Evolutionary conservation across 2,113 vertebrate genomes (phyloP).

Genomic region (Neotoma lepida): DNA sequence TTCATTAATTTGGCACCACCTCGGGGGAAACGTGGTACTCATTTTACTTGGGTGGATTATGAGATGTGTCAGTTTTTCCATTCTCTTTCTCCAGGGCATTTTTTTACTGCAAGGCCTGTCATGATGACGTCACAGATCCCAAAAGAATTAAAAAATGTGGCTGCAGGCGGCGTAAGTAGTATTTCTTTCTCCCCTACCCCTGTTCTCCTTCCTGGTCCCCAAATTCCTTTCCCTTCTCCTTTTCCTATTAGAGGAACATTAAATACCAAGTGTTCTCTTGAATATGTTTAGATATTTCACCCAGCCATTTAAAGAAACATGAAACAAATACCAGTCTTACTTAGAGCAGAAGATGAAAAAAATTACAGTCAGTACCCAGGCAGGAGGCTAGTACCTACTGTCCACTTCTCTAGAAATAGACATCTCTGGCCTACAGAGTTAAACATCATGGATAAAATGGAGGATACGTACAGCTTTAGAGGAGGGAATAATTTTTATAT

Average conservation of each 20-base stretch:
- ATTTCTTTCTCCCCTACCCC: constrained; percentile 71
- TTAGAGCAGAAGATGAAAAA: constrained; percentile 54
- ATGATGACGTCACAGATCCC: constrained; percentile 98
- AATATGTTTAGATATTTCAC: constrained; percentile 76
- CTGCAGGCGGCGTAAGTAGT: constrained; percentile 98
- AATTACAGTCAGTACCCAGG: neutral
- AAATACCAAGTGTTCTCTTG: constrained; percentile 76
- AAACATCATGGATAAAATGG: neutral
- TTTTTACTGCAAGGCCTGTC: constrained; percentile 99
- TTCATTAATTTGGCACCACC: constrained; percentile 85
- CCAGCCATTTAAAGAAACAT: constrained; percentile 65
- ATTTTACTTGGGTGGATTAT: constrained; percentile 85
- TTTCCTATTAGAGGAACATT: constrained; percentile 68
- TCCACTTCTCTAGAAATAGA: neutral
- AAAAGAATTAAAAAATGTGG: constrained; percentile 99
- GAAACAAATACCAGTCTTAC: constrained; percentile 59
- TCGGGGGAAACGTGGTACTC: constrained; percentile 81
- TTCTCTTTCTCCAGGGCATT: constrained; percentile 91
- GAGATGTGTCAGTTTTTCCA: constrained; percentile 84
- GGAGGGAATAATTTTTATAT: neutral
- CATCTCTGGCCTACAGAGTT: neutral
- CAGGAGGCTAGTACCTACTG: neutral
- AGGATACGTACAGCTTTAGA: neutral
- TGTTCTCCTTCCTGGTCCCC: neutral
- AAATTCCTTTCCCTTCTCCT: constrained; percentile 53